phyloP scores from a whole-genome alignment of 2,113 vertebrate species.

The Syrmaticus mikado region DNA sequence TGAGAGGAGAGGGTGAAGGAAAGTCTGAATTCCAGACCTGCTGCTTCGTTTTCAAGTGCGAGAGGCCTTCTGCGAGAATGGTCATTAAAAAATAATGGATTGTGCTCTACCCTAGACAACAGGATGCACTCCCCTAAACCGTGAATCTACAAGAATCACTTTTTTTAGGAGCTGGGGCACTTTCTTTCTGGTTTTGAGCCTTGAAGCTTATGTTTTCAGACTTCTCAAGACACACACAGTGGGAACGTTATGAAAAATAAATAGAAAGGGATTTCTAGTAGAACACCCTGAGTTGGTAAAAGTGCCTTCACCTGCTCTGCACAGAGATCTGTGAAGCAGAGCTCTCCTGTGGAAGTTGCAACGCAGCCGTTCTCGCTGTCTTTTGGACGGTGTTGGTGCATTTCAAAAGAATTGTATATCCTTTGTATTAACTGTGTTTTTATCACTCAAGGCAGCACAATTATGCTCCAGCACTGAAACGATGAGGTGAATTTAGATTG shows the following conservation, averaged over 20 bases:
- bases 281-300: background rate
- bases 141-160: background rate
- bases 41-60: background rate
- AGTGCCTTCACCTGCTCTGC: background rate
- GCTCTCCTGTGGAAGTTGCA: background rate
- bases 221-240: background rate
- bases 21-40: background rate
- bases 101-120: background rate
- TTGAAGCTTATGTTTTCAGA: slow-evolving; percentile 14
- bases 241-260: slow-evolving; percentile 17
- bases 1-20: background rate
- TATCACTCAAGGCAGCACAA: background rate
- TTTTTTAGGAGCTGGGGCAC: background rate
- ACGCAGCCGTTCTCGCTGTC: rapidly evolving
- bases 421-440: background rate
- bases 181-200: slow-evolving; percentile 40
- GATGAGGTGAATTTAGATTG: background rate
- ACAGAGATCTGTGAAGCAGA: background rate
- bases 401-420: background rate
- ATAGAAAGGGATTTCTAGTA: background rate
- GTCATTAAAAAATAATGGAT: background rate
- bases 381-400: rapidly evolving
- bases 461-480: background rate
- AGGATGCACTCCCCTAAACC: background rate
- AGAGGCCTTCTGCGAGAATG: background rate